Evolutionary conservation across 2,888 invertebrate genomes (phyloP), one percentile per base, ranked within the genome.

Genomic region (Xylota sylvarum): DNA sequence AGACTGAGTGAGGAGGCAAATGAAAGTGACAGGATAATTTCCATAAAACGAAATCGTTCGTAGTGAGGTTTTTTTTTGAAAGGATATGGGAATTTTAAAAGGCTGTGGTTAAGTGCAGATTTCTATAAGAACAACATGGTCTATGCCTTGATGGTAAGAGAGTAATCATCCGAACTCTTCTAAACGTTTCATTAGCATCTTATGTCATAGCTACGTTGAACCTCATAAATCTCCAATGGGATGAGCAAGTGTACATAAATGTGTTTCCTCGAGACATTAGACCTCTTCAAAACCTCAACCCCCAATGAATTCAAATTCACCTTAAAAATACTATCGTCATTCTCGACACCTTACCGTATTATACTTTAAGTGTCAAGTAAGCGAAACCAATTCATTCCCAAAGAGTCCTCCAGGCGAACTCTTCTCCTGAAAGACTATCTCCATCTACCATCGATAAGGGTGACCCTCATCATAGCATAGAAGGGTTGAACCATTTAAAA

Each of bases 401-500:
- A 67, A 82, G 77, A 35, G 77, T 77, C 77, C 77, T 74, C 27
- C 9, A 77, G 62, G 43, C 40, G 14, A 78, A 72, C 60, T 73
- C 73, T 37, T 52, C 46, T 55, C 32, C 5, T 12, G 40, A 37
- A n/a, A 56, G 50, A 50, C 23, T 50, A 50, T 23, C 48, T 40
- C 55, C 56, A 70, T 65, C 50, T n/a, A 32, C 30, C 48, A 62
- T 50, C 37, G 56, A 32, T 69, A 55, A 65, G 55, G 55, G 81
- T 76, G 72, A 81, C 77, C 81, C 86, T 80, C 76, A 19, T 72
- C 80, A 69, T 19, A 67, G 35, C 56, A 37, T 0, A 40, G 35
- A 86, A 82, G 86, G 82, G 82, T 86, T 85, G 77, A 74, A 17
- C 62, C 67, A 60, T 81, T 81, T 43, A n/a, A 82, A 86, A 86